Conservation (phyloP, 2,888 invertebrate species). For the Dolichopus griseipennis region DNA sequence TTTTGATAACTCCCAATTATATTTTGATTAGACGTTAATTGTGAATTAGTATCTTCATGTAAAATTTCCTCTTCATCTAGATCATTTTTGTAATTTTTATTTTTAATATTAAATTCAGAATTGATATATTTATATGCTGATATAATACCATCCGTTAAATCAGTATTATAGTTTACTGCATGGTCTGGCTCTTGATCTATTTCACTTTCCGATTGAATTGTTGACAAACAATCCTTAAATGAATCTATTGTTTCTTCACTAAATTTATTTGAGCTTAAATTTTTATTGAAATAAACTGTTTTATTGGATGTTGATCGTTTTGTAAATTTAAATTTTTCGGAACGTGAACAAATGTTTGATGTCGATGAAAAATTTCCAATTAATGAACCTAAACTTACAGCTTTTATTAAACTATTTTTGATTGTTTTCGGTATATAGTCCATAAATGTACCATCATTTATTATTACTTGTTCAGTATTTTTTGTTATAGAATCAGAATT, state of each 20-base stretch:
- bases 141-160: conserved; percentile 11
- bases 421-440: background rate
- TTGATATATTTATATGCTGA: background rate
- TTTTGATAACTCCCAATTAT: conserved; percentile 24
- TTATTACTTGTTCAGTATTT: background rate
- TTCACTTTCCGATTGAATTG: conserved; percentile 15
- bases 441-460: background rate
- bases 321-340: background rate
- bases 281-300: background rate
- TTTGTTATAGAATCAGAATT: background rate
- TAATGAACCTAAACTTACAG: background rate
- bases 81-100: conserved; percentile 14
- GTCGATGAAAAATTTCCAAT: background rate
- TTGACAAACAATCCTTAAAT: conserved; percentile 7
- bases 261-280: background rate
- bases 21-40: conserved; percentile 12
- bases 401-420: background rate
- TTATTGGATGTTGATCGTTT: background rate
- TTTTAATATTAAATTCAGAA: conserved; percentile 16
- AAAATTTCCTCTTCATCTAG: conserved; percentile 17
- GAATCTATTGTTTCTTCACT: background rate
- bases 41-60: conserved; percentile 15
- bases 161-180: conserved; percentile 24
- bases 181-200: background rate
- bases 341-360: background rate